Base-by-base conservation (phyloP, 2,888 invertebrate genomes). In the Tetragonisca angustula region DNA sequence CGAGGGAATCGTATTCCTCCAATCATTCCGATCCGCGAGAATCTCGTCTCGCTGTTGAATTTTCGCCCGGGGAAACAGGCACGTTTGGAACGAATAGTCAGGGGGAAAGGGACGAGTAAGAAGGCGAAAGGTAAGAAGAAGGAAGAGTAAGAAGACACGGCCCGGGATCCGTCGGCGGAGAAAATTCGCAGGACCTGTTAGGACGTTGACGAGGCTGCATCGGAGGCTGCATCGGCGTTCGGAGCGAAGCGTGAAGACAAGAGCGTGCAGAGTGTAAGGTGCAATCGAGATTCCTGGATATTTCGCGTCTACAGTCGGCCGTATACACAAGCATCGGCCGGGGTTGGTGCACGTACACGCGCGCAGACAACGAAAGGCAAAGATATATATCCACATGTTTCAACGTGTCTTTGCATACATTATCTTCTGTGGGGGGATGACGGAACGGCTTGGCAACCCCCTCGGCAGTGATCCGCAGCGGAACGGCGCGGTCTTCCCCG, bases 331-430 rank as follows among this genome's bases (percentile, higher is more conserved):
- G 0, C 74, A 15, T 5, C 24, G n/a, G n/a, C n/a, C 9, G 17
- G 43, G 3, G 2, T 17, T 43, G 43, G 24, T 73, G 70, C 36
- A 59, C 56, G 73, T 72, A 27, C 21, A 36, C 69, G 36, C 61
- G 17, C 56, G 17, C 56, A 32, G 3, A 52, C 62, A 32, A 1
- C 3, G n/a, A 13, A 27, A 27, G 0, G 6, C 59, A 2, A 27
- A 32, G 19, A 32, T 32, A 52, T 70, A 73, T 81, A 80, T 89
- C 78, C 88, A 88, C 90, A 90, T 91, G 89, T 91, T 90, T 91
- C 91, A 92, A 92, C 94, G 94, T 94, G 94, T 91, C 93, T 91
- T 81, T 92, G 94, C 94, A 94, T 94, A 94, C 92, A 94, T 94
- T 94, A 93, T 93, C 93, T 91, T 72, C 72, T 71, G 76, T 61